Evolutionary conservation across 1,140 invertebrate genomes (phyloP).

Genomic region (Zelostemma sp.): DNA sequence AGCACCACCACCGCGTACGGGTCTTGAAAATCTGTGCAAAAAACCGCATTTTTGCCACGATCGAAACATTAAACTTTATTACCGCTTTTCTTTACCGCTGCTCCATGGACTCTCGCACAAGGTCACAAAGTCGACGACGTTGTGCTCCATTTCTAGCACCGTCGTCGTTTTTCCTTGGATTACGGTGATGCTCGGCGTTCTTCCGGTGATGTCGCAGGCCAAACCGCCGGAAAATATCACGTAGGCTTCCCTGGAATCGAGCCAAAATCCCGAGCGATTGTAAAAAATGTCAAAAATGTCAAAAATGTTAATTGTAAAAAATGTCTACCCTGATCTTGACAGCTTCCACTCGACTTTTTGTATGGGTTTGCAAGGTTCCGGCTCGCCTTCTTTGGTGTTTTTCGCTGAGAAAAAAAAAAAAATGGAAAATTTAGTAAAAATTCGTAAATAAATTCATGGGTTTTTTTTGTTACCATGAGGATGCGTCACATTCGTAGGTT

Average conservation of each 20-base stretch:
- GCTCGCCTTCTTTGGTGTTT: constrained; percentile 87
- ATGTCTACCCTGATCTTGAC: constrained; percentile 82
- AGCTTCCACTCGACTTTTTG: constrained; percentile 96
- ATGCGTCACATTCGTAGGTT: constrained; percentile 85
- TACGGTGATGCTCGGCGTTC: constrained; percentile 95
- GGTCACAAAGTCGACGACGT: constrained; percentile 96
- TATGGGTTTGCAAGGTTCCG: constrained; percentile 91
- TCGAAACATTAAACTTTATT: too few relatives aligned
- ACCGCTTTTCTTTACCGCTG: too few relatives aligned
- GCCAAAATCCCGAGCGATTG: too few relatives aligned
- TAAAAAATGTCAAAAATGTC: too few relatives aligned
- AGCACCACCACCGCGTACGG: constrained; percentile 98
- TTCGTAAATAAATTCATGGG: too few relatives aligned
- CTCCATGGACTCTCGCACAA: constrained; percentile 94
- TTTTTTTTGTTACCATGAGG: too few relatives aligned
- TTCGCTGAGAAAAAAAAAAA: constrained; percentile 79
- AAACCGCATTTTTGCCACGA: too few relatives aligned
- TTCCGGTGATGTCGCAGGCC: constrained; percentile 88
- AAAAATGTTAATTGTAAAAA: too few relatives aligned
- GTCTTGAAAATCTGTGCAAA: constrained; percentile 90
- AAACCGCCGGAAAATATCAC: constrained; percentile 97
- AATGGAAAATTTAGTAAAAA: constrained; percentile 6
- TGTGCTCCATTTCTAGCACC: constrained; percentile 99
- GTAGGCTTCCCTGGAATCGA: constrained; percentile 81
- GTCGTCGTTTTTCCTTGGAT: constrained; percentile 95